Evolutionary conservation across 1,140 invertebrate genomes (phyloP), one percentile per base, ranked within the genome.

Genomic region (Brachionus plicatilis): DNA sequence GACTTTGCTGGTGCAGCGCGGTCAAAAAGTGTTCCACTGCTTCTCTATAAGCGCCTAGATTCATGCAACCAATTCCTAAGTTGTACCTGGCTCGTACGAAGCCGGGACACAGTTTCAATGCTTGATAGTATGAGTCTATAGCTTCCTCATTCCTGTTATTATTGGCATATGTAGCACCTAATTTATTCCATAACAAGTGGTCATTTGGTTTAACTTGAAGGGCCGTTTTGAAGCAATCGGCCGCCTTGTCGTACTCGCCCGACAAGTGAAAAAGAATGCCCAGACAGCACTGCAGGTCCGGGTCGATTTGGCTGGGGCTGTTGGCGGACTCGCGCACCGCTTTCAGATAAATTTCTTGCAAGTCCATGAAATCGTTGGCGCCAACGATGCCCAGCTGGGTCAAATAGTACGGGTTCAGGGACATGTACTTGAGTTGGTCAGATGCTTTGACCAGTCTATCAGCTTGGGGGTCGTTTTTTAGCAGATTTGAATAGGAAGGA

Each of bases 21-120:
- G 93, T 93, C 27, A 99, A 88, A 86, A 99, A 94, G 90, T 99
- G 97, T 90, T 98, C 96, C 45, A 94, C 94, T 9, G 97, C 96
- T 92, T 99, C 94, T 87, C 93, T 95, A 87, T 98, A 94, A 29
- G 95, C 94, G 86, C 93, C 93, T n/a, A 99, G 92, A 91, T 98
- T 97, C 88, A 98, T 95, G 88, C 97, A 99, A 80, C 95, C 95
- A 70, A 99, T 97, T 8, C 96, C 97, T 78, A 99, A 93, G 91
- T 99, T 99, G 87, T 97, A 99, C 86, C 97, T 92, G 20, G 96
- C 96, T 76, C 97, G 92, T 85, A 99, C 97, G 88, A 97, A 99
- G 14, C 97, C 96, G 3, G 97, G 97, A 76, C 94, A 93, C 33
- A 99, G 90, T 88, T 94, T 92, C 27, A 99, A 90, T 65, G 97